Evolutionary conservation across 2,888 invertebrate genomes (phyloP).

Genomic region (Cataglyphis rosenhaueri): DNA sequence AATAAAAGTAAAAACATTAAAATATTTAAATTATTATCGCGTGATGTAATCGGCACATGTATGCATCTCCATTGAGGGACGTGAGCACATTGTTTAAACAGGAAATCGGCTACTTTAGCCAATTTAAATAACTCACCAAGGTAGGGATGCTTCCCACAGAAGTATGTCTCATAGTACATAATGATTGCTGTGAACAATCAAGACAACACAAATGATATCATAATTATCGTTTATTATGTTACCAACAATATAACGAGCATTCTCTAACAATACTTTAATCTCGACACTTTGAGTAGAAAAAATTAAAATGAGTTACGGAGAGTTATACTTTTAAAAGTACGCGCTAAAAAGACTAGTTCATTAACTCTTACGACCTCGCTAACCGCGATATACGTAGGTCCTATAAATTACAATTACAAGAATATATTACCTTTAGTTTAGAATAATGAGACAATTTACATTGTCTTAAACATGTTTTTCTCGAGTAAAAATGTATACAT

Average conservation of each 20-base stretch:
- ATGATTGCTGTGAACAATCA: neutral
- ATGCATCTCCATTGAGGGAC: neutral
- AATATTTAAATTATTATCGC: slow-evolving; percentile 11
- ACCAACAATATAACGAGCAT: slow-evolving; percentile 11
- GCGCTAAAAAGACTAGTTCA: neutral
- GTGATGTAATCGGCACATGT: neutral
- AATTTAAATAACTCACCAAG: slow-evolving; percentile 67
- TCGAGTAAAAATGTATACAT: neutral
- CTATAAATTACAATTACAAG: neutral
- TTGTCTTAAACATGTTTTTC: neutral
- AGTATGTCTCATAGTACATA: neutral
- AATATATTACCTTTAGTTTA: neutral
- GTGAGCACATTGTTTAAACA: slow-evolving; percentile 44
- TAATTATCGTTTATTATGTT: neutral
- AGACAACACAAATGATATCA: neutral
- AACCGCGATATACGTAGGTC: neutral
- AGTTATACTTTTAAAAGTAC: neutral
- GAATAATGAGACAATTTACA: neutral
- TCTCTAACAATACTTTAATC: slow-evolving; percentile 16
- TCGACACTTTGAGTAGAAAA: neutral
- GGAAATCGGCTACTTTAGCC: slow-evolving; percentile 62
- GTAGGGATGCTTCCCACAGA: neutral
- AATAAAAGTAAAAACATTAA: neutral
- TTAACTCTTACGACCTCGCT: neutral
- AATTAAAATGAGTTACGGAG: neutral